phyloP scores from a whole-genome alignment of 2,888 invertebrate genomes.

The Cosmopolites sordidus region DNA sequence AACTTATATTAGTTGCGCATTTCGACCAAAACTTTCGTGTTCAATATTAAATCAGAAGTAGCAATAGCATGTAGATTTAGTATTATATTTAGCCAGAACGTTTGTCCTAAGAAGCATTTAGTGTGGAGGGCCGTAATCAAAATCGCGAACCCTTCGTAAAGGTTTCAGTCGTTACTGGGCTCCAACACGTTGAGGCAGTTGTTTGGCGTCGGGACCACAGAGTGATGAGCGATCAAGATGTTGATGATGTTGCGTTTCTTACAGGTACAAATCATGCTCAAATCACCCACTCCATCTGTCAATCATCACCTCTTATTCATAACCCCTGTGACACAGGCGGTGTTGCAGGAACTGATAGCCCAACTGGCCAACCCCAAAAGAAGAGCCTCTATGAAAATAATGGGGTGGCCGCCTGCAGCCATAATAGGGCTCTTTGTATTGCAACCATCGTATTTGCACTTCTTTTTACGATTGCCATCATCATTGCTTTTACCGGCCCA shows the following conservation, averaged over 20 bases:
- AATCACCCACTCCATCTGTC: constrained; percentile 40
- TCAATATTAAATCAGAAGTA: constrained; percentile 29
- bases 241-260: constrained; percentile 89
- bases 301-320: constrained; percentile 45
- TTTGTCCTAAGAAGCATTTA: constrained; percentile 32
- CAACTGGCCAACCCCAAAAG: constrained; percentile 57
- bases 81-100: constrained; percentile 22
- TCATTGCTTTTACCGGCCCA: constrained; percentile 88
- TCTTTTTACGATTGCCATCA: constrained; percentile 76
- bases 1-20: constrained; percentile 8
- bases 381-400: constrained; percentile 67
- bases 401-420: constrained; percentile 83
- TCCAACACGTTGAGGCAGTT: constrained; percentile 50
- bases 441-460: constrained; percentile 74
- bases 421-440: constrained; percentile 77
- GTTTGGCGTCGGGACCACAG: constrained; percentile 50
- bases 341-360: constrained; percentile 59
- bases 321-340: constrained; percentile 49
- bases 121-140: constrained; percentile 45
- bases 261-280: constrained; percentile 61
- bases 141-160: constrained; percentile 48
- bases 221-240: constrained; percentile 85
- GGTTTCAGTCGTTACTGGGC: constrained; percentile 49
- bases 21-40: constrained; percentile 32
- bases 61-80: constrained; percentile 26